phyloP scores from a whole-genome alignment of 2,797 vertebrate genomes.

The Philypnodon macrostomus region DNA sequence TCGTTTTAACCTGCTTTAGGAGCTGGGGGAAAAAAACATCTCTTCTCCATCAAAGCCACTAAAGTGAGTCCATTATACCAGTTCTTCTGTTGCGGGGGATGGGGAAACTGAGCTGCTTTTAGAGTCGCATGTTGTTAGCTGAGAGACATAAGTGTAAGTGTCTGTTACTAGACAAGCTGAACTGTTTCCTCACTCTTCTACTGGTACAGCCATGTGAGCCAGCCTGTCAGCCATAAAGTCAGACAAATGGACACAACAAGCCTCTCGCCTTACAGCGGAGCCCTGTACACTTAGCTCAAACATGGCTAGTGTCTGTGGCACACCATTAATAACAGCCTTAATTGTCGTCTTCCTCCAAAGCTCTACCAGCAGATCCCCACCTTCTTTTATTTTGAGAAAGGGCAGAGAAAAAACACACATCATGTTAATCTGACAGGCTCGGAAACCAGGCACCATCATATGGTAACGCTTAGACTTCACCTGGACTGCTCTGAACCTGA shows the following conservation, averaged over 20 bases:
- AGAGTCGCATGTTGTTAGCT: constrained; percentile 52
- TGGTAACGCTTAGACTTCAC: constrained; percentile 65
- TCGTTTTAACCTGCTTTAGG: constrained; percentile 13
- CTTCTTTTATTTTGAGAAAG: constrained; percentile 30
- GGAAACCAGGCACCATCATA: constrained; percentile 36
- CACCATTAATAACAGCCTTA: constrained; percentile 64
- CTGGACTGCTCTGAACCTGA: constrained; percentile 51
- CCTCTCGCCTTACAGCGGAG: constrained; percentile 55
- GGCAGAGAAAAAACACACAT: constrained; percentile 49
- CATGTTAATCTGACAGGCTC: constrained; percentile 61
- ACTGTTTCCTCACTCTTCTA: constrained; percentile 54
- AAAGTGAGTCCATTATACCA: constrained; percentile 6
- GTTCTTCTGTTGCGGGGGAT: constrained; percentile 6
- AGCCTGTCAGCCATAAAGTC: constrained; percentile 46
- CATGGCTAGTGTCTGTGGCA: constrained; percentile 65
- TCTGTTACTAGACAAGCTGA: constrained; percentile 55
- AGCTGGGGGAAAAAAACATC: constrained; percentile 19
- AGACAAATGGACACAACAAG: constrained; percentile 51
- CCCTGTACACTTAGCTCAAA: constrained; percentile 46
- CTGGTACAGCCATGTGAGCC: constrained; percentile 56
- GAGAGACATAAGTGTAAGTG: constrained; percentile 37
- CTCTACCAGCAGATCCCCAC: constrained; percentile 31
- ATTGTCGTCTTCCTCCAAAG: constrained; percentile 56
- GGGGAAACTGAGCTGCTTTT: constrained; percentile 45
- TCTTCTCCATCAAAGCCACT: constrained; percentile 30